Evolutionary conservation across 1,140 invertebrate genomes (phyloP).

Genomic region (Rhyacophila brunnea): DNA sequence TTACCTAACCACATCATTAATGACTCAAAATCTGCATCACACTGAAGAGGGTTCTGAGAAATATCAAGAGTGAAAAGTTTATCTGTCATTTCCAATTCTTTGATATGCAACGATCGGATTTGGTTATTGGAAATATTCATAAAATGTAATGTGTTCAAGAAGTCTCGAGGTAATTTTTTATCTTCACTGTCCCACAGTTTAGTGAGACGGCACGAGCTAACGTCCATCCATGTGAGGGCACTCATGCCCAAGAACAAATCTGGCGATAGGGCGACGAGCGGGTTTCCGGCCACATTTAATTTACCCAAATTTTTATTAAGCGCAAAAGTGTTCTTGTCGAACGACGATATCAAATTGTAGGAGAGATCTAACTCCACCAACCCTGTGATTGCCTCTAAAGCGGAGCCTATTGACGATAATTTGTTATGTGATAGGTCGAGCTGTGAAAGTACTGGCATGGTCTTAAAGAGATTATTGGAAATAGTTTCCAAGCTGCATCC

Average conservation of each 20-base stretch:
- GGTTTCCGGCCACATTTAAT: conserved; percentile 69
- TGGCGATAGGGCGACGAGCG: conserved; percentile 62
- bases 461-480: conserved; percentile 60
- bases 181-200: conserved; percentile 62
- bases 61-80: conserved; percentile 63
- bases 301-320: conserved; percentile 62
- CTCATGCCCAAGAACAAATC: conserved; percentile 62
- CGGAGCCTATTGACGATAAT: conserved; percentile 51
- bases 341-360: conserved; percentile 59
- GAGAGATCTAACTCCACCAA: conserved; percentile 67
- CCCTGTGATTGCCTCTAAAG: conserved; percentile 55
- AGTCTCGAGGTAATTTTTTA: conserved; percentile 22
- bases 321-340: conserved; percentile 62
- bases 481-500: conserved; percentile 65
- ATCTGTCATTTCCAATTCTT: conserved; percentile 58
- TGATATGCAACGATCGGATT: conserved; percentile 54
- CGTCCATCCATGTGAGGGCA: conserved; percentile 58
- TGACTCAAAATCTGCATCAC: conserved; percentile 58
- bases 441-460: conserved; percentile 63
- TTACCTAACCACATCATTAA: conserved; percentile 59
- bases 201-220: conserved; percentile 63
- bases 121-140: conserved; percentile 60
- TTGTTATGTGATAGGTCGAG: conserved; percentile 66
- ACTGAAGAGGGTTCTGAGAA: conserved; percentile 63
- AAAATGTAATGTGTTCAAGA: conserved; percentile 52